A percentile compares a stretch with the other conserved stretches of the same genome.
Evolutionary conservation across 2,113 vertebrate genomes (phyloP).

Genomic region (Centrocercus urophasianus): DNA sequence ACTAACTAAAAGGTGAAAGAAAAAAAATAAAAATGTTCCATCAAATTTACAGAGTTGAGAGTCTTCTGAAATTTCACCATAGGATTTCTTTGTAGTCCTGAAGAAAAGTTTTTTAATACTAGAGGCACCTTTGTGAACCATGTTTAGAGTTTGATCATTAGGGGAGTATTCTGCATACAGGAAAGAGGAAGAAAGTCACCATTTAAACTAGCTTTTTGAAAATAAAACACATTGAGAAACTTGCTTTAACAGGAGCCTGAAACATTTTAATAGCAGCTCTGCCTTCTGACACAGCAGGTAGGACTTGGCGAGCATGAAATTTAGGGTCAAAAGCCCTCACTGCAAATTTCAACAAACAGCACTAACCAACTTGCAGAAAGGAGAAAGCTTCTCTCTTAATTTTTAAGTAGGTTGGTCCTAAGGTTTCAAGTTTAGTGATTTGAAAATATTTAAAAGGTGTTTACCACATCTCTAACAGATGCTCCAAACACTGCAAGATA

Average conservation of each 20-base stretch:
- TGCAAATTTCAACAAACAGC: fast-evolving
- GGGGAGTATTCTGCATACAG: background rate
- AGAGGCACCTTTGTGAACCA: background rate
- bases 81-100: background rate
- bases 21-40: background rate
- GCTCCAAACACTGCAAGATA: background rate
- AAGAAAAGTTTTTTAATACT: background rate
- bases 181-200: background rate
- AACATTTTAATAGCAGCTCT: background rate
- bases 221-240: background rate
- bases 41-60: background rate
- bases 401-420: background rate
- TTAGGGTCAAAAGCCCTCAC: background rate
- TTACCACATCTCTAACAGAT: background rate
- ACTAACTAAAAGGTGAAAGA: background rate
- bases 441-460: background rate
- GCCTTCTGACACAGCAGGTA: background rate
- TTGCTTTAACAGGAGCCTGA: background rate
- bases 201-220: background rate
- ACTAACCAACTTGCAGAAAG: background rate
- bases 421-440: background rate
- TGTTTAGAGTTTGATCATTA: background rate
- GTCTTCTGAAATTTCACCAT: background rate
- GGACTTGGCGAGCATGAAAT: background rate
- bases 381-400: background rate